Base-by-base conservation (phyloP, 2,888 invertebrate genomes). In the Andricus quercusramuli region DNA sequence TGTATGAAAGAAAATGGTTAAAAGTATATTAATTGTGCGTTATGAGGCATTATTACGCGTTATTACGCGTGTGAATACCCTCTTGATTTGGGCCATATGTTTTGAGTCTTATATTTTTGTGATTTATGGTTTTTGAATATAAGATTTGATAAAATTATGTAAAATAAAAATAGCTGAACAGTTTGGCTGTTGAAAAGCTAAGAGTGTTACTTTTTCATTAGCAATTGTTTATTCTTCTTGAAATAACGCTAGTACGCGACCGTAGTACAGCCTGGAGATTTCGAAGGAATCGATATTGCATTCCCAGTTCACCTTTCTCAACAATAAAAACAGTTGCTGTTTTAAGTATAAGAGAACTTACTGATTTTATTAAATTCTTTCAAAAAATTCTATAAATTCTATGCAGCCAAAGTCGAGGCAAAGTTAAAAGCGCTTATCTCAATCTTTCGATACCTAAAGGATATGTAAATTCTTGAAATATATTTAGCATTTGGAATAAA, bases 161-260 rank as follows among this genome's bases (percentile, higher is more conserved):
- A 8, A 0, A 20, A 51, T 5, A 47, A 51, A 20, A 20, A 51
- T 20, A 17, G 20, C 20, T 3, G 1, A 20, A 20, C 20, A 9
- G 15, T 15, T n/a, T 56, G 56, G 15, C 9, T n/a, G 25, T 25
- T 9, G 6, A 66, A 29, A 66, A 29, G 37, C 17, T 47, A 17
- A 5, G 17, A 47, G 5, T 66, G 29, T 66, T 77, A 77, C n/a
- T 32, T 77, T 56, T 77, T 59, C n/a, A 77, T 59, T 68, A 37
- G 8, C 65, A 32, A 20, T 66, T 66, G 20, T 66, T 66, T 32
- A 66, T 66, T 47, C 44, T 68, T 47, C 44, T 3, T 17, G 22
- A 68, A 25, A 47, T n/a, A 66, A 68, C 20, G 20, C 17, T 15
- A 59, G 56, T 4, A 59, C 9, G 22, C n/a, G 66, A 3, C 66